Evolutionary conservation across 2,113 vertebrate genomes (phyloP).

Genomic region (Cepphus grylle): DNA sequence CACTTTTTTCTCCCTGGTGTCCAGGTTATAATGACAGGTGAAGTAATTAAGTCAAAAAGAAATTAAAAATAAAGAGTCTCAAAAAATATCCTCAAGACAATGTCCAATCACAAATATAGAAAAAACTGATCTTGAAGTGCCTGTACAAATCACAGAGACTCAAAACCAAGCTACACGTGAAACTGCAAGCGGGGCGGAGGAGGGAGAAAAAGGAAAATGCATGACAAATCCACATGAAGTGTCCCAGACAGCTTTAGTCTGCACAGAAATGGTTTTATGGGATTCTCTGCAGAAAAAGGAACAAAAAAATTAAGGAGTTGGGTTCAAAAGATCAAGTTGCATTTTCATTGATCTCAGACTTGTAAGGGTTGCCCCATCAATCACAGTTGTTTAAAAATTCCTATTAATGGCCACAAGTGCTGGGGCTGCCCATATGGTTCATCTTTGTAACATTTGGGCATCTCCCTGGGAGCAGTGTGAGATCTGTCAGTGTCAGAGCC

Average conservation of each 20-base stretch:
- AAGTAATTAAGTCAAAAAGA: neutral
- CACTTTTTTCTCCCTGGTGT: neutral
- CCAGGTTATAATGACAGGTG: neutral
- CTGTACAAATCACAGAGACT: neutral
- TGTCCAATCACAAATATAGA: neutral
- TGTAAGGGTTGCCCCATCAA: conserved; percentile 78
- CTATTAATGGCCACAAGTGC: conserved; percentile 72
- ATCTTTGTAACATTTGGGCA: conserved; percentile 79
- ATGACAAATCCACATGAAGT: conserved; percentile 61
- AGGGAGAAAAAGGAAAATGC: conserved; percentile 45
- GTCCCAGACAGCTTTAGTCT: conserved; percentile 74
- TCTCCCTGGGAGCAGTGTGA: conserved; percentile 68
- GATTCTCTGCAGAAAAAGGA: conserved; percentile 62
- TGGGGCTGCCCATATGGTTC: conserved; percentile 75
- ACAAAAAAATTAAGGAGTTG: conserved; percentile 69
- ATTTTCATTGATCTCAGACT: conserved; percentile 82
- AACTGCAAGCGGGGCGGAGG: neutral
- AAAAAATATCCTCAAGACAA: neutral
- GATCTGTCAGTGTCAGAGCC: conserved; percentile 74
- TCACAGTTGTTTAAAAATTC: conserved; percentile 78
- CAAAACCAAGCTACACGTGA: neutral
- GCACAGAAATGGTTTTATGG: conserved; percentile 63
- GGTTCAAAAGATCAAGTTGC: conserved; percentile 81
- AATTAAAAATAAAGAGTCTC: neutral
- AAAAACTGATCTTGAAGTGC: neutral